Conservation (phyloP, 2,113 vertebrate species). For the Micronisus gabar region DNA sequence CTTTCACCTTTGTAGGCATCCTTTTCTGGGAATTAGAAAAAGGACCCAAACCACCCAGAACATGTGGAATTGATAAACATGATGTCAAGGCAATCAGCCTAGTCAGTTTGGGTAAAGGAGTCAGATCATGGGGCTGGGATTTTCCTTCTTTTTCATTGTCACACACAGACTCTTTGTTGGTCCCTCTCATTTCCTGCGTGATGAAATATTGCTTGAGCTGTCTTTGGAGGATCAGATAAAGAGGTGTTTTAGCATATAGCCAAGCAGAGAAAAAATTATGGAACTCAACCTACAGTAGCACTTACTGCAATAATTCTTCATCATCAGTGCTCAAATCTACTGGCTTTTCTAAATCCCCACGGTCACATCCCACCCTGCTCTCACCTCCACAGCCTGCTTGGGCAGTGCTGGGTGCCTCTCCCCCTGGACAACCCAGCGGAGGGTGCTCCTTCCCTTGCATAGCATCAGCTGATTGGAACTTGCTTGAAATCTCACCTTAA, state of each 20-base stretch:
- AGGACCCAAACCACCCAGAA: neutral
- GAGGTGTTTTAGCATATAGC: neutral
- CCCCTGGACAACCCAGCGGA: accelerated
- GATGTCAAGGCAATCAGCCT: slow-evolving; percentile 2
- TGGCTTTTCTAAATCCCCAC: neutral
- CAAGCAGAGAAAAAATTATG: neutral
- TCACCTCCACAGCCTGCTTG: neutral
- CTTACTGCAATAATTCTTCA: neutral
- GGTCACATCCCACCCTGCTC: neutral
- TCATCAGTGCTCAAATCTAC: neutral
- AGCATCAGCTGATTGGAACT: neutral
- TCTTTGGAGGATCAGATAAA: neutral
- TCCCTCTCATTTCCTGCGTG: neutral
- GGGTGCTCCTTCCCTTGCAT: neutral
- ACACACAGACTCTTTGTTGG: neutral
- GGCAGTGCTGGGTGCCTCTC: neutral
- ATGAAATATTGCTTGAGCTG: neutral
- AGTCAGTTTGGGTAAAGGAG: neutral
- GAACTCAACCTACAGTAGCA: neutral
- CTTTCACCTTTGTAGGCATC: slow-evolving; percentile 14
- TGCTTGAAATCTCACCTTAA: neutral
- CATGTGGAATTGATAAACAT: slow-evolving; percentile 21
- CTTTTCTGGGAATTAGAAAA: slow-evolving; percentile 13
- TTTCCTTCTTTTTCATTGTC: slow-evolving; percentile 18
- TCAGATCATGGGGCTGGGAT: neutral